phyloP scores from a whole-genome alignment of 2,797 vertebrate species.

The Babyrousa celebensis region DNA sequence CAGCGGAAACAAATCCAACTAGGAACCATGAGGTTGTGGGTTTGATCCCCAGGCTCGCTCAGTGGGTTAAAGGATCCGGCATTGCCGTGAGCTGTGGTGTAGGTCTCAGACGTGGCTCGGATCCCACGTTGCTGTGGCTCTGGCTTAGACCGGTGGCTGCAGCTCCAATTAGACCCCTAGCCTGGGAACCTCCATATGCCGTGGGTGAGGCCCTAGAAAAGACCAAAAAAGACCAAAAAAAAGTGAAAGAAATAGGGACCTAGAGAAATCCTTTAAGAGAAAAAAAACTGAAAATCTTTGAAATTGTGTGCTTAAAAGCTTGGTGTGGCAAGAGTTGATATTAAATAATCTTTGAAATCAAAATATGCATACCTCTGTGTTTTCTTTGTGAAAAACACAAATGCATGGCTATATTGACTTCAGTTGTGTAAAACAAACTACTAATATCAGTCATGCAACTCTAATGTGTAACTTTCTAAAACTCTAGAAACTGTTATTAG shows the following conservation, averaged over 20 bases:
- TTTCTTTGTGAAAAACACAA: conserved; percentile 49
- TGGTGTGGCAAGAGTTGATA: not conserved
- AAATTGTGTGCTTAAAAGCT: not conserved
- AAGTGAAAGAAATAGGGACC: conserved; percentile 6
- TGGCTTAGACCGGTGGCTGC: no score
- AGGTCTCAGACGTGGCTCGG: no score
- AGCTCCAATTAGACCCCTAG: no score
- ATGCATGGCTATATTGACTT: not conserved
- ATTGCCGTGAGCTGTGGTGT: no score
- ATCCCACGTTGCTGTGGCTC: no score
- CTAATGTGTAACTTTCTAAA: not conserved
- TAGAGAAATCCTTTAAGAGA: not conserved
- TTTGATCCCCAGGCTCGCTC: no score
- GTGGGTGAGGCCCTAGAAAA: no score
- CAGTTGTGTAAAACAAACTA: not conserved
- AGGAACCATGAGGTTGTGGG: no score
- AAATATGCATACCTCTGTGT: not conserved
- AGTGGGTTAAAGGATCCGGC: no score
- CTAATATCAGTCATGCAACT: not conserved
- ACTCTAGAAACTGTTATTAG: not conserved
- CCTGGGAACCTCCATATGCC: no score
- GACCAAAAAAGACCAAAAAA: no score
- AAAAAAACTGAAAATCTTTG: conserved; percentile 38
- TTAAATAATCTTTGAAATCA: not conserved
- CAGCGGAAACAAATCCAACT: no score